phyloP scores from a whole-genome alignment of 1,140 invertebrate genomes.

The Drosophila lini region DNA sequence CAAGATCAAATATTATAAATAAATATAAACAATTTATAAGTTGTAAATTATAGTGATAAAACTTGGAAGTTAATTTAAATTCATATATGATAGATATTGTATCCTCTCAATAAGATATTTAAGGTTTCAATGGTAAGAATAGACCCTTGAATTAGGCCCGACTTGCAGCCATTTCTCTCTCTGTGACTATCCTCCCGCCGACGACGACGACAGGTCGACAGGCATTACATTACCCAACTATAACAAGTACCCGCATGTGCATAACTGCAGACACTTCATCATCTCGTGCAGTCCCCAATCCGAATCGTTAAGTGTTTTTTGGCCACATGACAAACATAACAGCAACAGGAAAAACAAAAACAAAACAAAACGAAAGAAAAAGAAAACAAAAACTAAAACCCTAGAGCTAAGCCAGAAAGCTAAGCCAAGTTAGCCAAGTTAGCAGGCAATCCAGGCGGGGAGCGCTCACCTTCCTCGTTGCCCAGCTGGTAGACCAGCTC shows the following conservation, averaged over 20 bases:
- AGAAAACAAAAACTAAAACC: constrained; percentile 19
- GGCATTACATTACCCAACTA: constrained; percentile 49
- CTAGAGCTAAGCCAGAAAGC: constrained; percentile 11
- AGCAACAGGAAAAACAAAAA: constrained; percentile 27
- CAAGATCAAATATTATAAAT: not conserved
- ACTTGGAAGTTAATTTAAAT: not conserved
- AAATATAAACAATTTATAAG: not conserved
- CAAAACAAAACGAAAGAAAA: constrained; percentile 46
- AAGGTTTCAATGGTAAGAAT: not conserved
- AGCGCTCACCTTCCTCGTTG: constrained; percentile 87
- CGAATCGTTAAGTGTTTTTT: constrained; percentile 66
- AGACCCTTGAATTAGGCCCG: not conserved
- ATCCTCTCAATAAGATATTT: no score
- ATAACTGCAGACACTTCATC: constrained; percentile 67
- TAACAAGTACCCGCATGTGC: constrained; percentile 56
- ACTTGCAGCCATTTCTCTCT: constrained; percentile 8
- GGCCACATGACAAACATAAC: constrained; percentile 50
- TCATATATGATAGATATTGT: no score
- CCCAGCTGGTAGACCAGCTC: constrained; percentile 96
- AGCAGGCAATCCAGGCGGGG: not conserved
- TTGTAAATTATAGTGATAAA: no score
- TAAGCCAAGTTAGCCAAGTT: constrained; percentile 18
- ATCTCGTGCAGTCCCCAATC: constrained; percentile 55
- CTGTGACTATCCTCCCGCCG: constrained; percentile 23
- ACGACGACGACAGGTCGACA: constrained; percentile 20